These are phyloP conservation scores for Kryptolebias marmoratus DNA, from an alignment of 2,113 vertebrate genomes.

Conservation along the genomic window DNA sequence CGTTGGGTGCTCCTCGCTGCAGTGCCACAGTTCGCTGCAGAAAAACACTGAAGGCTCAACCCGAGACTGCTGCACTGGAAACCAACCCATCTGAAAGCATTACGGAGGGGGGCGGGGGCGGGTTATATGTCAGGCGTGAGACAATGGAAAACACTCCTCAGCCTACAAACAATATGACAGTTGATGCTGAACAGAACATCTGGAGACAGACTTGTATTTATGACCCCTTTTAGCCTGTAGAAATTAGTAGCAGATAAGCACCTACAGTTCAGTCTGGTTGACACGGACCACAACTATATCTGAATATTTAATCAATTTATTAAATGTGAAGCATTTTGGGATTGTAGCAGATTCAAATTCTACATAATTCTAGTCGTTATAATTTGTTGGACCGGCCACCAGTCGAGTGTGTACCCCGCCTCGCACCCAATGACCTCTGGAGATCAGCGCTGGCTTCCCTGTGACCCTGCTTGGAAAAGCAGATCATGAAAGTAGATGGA, in stretches of 20 bases:
- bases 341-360: no score
- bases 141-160: constrained; percentile 22
- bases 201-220: constrained; percentile 13
- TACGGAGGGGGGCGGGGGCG: background rate
- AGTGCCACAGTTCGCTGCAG: constrained; percentile 40
- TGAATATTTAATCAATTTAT: background rate
- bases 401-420: no score
- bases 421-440: no score
- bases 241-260: background rate
- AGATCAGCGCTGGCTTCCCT: no score
- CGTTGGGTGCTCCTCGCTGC: constrained; percentile 29
- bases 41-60: constrained; percentile 29
- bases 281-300: background rate
- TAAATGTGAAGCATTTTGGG: no score
- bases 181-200: constrained; percentile 19
- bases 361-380: no score
- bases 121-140: constrained; percentile 4
- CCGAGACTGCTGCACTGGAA: constrained; percentile 1
- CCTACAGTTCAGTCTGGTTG: background rate
- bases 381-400: no score
- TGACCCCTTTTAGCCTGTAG: background rate
- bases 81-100: constrained; percentile 21
- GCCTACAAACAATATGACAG: constrained; percentile 18
- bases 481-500: no score
- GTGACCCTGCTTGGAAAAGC: no score